Evolutionary conservation across 2,888 invertebrate genomes (phyloP).

Genomic region (Artemia sp.): DNA sequence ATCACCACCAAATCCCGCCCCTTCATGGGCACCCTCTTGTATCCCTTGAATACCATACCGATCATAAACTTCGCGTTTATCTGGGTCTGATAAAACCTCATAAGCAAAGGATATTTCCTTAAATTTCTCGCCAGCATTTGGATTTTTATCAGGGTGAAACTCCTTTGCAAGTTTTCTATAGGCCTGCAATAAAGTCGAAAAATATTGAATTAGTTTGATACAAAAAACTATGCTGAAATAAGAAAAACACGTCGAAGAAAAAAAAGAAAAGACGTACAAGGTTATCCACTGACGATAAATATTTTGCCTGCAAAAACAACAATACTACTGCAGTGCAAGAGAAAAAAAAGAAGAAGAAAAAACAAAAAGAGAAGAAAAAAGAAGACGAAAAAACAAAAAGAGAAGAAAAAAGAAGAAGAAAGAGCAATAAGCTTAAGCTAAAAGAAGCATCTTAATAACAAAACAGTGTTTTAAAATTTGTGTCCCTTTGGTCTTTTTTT

Average conservation of each 20-base stretch:
- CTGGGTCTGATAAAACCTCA: slow-evolving; percentile 74
- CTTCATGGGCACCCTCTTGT: slow-evolving; percentile 52
- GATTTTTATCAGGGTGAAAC: slow-evolving; percentile 78
- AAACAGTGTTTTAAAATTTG: too few species aligned
- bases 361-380: too few species aligned
- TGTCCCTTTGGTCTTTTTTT: too few species aligned
- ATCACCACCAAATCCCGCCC: slow-evolving; percentile 39
- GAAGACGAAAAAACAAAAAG: too few species aligned
- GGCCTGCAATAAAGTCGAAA: slow-evolving; percentile 43
- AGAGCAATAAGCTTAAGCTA: too few species aligned
- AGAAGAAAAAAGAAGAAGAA: too few species aligned
- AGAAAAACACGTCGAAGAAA: not conserved
- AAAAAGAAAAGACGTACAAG: not conserved
- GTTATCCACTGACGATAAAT: too few species aligned
- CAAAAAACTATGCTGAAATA: not conserved
- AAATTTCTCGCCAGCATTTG: slow-evolving; percentile 76
- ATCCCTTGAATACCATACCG: slow-evolving; percentile 69
- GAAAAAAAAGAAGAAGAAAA: too few species aligned
- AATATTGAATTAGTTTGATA: not conserved
- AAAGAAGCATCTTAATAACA: too few species aligned
- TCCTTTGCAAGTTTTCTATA: slow-evolving; percentile 82
- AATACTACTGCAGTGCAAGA: too few species aligned
- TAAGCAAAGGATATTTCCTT: slow-evolving; percentile 92
- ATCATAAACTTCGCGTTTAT: slow-evolving; percentile 70
- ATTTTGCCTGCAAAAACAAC: too few species aligned